phyloP scores from a whole-genome alignment of 1,140 invertebrate genomes.

The Leptestheria dahalacensis region DNA sequence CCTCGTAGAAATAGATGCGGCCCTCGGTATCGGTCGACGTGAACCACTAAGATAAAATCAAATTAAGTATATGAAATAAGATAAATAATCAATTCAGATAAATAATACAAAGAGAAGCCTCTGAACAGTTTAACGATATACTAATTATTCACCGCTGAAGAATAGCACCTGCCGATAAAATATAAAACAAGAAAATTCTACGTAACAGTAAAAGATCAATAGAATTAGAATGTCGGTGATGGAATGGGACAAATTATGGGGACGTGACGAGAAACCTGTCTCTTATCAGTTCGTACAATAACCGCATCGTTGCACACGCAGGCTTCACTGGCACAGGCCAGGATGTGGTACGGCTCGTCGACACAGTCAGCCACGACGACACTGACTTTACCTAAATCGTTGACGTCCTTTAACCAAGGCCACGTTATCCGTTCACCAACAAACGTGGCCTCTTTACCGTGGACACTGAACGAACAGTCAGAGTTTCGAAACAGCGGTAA shows the following conservation, averaged over 20 bases:
- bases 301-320: not conserved
- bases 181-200: too few species aligned
- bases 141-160: too few species aligned
- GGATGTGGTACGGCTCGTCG: not conserved
- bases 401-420: not conserved
- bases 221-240: too few species aligned
- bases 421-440: not conserved
- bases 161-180: too few species aligned
- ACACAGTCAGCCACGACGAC: not conserved
- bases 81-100: constrained; percentile 6
- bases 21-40: constrained; percentile 40
- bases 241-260: too few species aligned
- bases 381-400: not conserved
- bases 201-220: too few species aligned
- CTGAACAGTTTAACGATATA: too few species aligned
- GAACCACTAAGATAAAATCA: constrained; percentile 38
- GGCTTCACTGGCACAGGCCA: not conserved
- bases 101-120: constrained; percentile 5
- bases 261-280: not conserved
- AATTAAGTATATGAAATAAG: constrained; percentile 19
- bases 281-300: not conserved
- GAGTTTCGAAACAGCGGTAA: not conserved
- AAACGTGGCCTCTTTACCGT: not conserved
- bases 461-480: not conserved
- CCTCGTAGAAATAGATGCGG: constrained; percentile 44